Evolutionary conservation across 2,888 invertebrate genomes (phyloP), one percentile per base, ranked within the genome.

Genomic region (Diloba caeruleocephala): DNA sequence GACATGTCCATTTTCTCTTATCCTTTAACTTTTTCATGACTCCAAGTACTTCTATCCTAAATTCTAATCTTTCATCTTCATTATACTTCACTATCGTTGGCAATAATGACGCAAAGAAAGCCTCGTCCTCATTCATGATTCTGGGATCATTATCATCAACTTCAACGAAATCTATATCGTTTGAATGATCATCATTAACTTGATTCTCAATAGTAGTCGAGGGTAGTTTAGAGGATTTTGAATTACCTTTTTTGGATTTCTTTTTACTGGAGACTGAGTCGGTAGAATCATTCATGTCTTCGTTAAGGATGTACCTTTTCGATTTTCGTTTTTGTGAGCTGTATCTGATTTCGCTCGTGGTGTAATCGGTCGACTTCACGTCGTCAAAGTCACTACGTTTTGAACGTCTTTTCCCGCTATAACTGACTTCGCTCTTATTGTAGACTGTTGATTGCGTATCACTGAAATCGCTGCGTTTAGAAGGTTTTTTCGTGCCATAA

Each of bases 71-170:
- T 55, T 92, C 92, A 48, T 91, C 90, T 55, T 91, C 90, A 48
- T 70, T 83, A 56, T 92, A 92, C 55, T 83, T 90, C 0, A 92
- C 92, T 0, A 92, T 78, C 0, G 90, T 84, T 0, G 92, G 93
- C 15, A 93, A 60, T 1, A 93, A 65, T 0, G 93, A 92, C 0
- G 92, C 92, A 41, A 93, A 93, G 57, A 93, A 93, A 0, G 92
- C 92, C 51, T 93, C 93, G 51, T 93, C 92, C 54, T 93, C 93
- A 46, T 93, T 92, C 92, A 93, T 92, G 0, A 93, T 69, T 21
- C 92, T 79, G 0, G 87, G 84, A 44, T 92, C 90, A 44, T 75
- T 79, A 3, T 83, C 84, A 2, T 84, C 84, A 0, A 87, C 70
- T 53, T 82, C 86, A 0, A 84, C 74, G 32, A 85, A 84, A 61